phyloP scores from a whole-genome alignment of 2,113 vertebrate species.

The Gymnogyps californianus region DNA sequence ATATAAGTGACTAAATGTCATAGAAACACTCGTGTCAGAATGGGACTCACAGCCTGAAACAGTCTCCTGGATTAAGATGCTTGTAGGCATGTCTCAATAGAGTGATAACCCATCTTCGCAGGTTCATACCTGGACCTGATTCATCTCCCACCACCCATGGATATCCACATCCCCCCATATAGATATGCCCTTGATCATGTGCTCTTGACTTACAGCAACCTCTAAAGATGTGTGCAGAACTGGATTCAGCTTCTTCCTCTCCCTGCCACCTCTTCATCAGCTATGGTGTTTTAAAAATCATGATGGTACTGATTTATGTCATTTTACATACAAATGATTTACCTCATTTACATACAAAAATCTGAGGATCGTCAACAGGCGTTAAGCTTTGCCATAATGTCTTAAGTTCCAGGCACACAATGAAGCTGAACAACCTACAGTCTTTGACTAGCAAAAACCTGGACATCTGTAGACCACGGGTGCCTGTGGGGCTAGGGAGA shows the following conservation, averaged over 20 bases:
- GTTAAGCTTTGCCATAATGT: not conserved
- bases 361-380: not conserved
- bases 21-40: not conserved
- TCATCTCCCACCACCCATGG: not conserved
- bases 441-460: not conserved
- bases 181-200: not conserved
- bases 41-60: not conserved
- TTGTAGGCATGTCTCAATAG: not conserved
- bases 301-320: not conserved
- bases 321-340: not conserved
- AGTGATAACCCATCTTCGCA: not conserved
- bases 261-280: not conserved
- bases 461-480: not conserved
- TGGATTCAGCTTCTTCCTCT: not conserved
- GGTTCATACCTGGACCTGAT: not conserved
- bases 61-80: not conserved
- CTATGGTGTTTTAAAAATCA: not conserved
- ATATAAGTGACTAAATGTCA: not conserved
- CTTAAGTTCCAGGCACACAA: not conserved
- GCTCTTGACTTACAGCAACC: not conserved
- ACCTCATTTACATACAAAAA: not conserved
- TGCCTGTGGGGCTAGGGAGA: no score
- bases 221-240: not conserved
- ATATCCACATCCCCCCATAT: not conserved
- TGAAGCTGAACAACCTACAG: not conserved